A percentile compares a stretch with the other conserved stretches of the same genome.
Conservation (phyloP, 1,140 invertebrate species). For the Ostrea edulis region DNA sequence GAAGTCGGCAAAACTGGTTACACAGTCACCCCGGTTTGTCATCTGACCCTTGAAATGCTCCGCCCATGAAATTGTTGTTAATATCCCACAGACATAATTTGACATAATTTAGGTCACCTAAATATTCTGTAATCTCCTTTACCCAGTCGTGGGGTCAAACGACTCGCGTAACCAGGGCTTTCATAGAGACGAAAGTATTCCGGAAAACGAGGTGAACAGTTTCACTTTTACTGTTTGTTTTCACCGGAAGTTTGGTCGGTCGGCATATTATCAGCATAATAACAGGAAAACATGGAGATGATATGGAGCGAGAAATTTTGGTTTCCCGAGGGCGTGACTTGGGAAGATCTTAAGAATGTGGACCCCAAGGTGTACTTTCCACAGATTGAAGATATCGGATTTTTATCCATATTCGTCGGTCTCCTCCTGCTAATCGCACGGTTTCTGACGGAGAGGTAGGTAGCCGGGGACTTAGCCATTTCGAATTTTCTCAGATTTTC, state of each 20-base stretch:
- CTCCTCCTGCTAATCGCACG: not conserved
- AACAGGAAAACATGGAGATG: not conserved
- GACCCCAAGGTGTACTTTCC: not conserved
- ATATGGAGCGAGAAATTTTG: constrained; percentile 6
- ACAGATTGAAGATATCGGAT: constrained; percentile 17
- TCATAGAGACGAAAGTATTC: too few relatives aligned
- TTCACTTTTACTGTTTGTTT: not conserved
- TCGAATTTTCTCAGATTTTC: not conserved
- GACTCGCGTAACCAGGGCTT: too few relatives aligned
- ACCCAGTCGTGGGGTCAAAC: too few relatives aligned
- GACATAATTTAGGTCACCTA: too few relatives aligned
- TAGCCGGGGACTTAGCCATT: not conserved
- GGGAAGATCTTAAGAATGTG: not conserved
- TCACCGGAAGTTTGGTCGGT: not conserved
- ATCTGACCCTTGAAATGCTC: too few relatives aligned
- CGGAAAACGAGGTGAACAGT: too few relatives aligned
- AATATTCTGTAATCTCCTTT: too few relatives aligned
- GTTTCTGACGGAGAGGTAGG: not conserved
- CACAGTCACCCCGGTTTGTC: too few relatives aligned
- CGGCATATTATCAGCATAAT: not conserved
- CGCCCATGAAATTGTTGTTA: too few relatives aligned
- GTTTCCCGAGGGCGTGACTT: constrained; percentile 9
- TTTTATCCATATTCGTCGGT: not conserved
- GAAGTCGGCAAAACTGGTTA: too few relatives aligned
- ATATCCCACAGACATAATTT: too few relatives aligned